phyloP scores from a whole-genome alignment of 2,113 vertebrate species.

The Pachyramphus minor region DNA sequence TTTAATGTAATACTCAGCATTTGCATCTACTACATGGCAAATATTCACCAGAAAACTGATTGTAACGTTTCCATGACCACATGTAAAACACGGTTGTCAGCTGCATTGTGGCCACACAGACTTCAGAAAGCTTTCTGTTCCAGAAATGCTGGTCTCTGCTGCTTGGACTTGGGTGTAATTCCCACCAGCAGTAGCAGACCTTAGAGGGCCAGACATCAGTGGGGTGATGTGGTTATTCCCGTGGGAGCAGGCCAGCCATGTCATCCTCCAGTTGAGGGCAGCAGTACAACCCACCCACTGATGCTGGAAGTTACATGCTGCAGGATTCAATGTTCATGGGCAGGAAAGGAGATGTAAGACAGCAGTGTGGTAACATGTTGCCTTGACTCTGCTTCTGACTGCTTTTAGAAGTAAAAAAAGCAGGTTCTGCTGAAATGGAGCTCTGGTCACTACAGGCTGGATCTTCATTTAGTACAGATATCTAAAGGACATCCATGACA shows the following conservation, averaged over 20 bases:
- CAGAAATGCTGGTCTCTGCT: not conserved
- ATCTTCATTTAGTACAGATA: conserved; percentile 5
- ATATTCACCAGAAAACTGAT: not conserved
- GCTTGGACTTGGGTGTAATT: not conserved
- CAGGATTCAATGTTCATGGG: not conserved
- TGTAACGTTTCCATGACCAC: not conserved
- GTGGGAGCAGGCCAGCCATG: fast-evolving
- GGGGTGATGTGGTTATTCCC: not conserved
- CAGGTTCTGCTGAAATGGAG: conserved; percentile 22
- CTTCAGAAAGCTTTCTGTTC: conserved; percentile 12
- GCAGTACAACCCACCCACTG: not conserved
- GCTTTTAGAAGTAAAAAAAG: conserved; percentile 19
- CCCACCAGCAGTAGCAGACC: not conserved
- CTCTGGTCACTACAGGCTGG: not conserved
- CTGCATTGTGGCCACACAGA: not conserved
- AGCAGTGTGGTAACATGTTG: conserved; percentile 27
- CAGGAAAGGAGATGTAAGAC: conserved; percentile 31
- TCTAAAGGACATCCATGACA: not conserved
- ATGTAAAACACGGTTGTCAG: not conserved
- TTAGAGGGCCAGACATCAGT: not conserved
- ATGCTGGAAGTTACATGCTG: not conserved
- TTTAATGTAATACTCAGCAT: not conserved
- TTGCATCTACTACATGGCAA: conserved; percentile 26
- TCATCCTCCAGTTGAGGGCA: not conserved
- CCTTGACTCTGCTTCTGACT: conserved; percentile 53